Evolutionary conservation across 2,113 vertebrate genomes (phyloP).

Genomic region (Syngnathus scovelli): DNA sequence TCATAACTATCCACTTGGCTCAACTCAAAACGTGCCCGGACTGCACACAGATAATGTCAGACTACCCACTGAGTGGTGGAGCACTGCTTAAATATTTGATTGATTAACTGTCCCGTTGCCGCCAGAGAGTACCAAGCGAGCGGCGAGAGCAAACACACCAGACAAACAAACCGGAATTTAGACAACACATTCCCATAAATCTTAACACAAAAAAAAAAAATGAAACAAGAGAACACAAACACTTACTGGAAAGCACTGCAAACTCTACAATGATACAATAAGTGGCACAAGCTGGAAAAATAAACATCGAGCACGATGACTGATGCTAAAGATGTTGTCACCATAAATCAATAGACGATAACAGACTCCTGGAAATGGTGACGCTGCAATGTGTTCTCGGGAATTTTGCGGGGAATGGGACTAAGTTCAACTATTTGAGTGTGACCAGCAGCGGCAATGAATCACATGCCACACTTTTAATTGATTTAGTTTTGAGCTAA

Average conservation of each 20-base stretch:
- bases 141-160: conserved; percentile 46
- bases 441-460: not conserved
- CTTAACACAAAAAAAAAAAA: conserved; percentile 40
- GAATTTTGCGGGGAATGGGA: not conserved
- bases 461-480: not conserved
- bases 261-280: conserved; percentile 37
- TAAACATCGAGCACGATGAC: conserved; percentile 35
- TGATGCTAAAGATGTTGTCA: conserved; percentile 29
- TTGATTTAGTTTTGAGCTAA: not conserved
- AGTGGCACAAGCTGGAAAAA: conserved; percentile 34
- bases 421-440: not conserved
- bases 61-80: conserved; percentile 70
- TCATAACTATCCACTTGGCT: conserved; percentile 51
- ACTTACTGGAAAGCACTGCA: conserved; percentile 32
- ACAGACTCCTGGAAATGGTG: conserved; percentile 29
- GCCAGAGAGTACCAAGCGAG: conserved; percentile 64
- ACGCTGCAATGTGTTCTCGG: conserved; percentile 12
- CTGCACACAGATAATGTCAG: conserved; percentile 71
- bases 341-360: conserved; percentile 46
- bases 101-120: conserved; percentile 73
- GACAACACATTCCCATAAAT: conserved; percentile 58
- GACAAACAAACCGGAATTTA: conserved; percentile 62
- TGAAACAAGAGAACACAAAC: conserved; percentile 49
- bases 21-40: conserved; percentile 53
- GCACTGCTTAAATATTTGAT: conserved; percentile 78